Evolutionary conservation across 2,888 invertebrate genomes (phyloP).

Genomic region (Desoria tigrina): DNA sequence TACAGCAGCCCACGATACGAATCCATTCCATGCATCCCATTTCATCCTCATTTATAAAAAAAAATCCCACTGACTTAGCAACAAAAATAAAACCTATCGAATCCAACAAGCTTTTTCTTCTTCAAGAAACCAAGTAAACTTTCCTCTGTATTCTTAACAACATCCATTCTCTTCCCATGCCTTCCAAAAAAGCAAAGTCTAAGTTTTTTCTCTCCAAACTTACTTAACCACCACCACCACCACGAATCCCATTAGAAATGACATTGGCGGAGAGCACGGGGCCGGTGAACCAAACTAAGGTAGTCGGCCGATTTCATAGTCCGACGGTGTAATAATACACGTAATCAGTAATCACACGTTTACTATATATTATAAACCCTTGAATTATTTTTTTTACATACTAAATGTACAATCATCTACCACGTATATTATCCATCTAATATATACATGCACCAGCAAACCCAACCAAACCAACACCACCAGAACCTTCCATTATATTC

Average conservation of each 20-base stretch:
- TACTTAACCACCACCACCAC: no score
- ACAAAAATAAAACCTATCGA: no score
- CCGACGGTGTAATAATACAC: neutral
- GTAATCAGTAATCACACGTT: conserved; percentile 10
- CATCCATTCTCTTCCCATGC: neutral
- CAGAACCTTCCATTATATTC: neutral
- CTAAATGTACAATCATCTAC: neutral
- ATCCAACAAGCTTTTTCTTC: neutral
- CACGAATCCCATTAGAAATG: conserved; percentile 12
- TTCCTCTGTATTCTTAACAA: neutral
- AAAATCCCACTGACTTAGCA: no score
- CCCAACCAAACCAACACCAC: neutral
- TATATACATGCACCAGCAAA: neutral
- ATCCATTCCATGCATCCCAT: no score
- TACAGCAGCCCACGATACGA: no score
- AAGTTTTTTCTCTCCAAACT: no score
- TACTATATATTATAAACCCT: neutral
- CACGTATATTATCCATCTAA: neutral
- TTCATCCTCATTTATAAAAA: no score
- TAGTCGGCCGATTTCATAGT: conserved; percentile 30
- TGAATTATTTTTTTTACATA: no score
- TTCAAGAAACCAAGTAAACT: neutral
- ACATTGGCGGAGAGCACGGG: conserved; percentile 41
- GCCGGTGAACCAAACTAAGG: conserved; percentile 44
- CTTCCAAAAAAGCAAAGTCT: neutral